These are phyloP conservation scores for Synanthedon andrenaeformis DNA, from an alignment of 2,888 invertebrate species.

Conservation along the genomic window DNA sequence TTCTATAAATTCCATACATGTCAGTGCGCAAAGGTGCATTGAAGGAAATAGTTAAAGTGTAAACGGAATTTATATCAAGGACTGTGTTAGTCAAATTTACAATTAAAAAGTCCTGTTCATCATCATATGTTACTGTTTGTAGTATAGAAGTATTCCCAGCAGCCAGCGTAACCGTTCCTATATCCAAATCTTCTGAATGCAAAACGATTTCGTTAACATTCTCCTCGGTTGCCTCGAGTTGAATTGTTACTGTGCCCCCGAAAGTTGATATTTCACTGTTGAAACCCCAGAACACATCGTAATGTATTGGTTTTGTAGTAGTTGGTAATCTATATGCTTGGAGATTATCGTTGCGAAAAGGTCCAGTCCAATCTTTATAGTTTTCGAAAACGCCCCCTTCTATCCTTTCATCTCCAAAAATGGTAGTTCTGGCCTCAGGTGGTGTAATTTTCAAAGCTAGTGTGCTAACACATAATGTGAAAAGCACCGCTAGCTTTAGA, in stretches of 20 bases:
- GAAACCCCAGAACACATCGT: slow-evolving; percentile 49
- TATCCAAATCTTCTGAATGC: slow-evolving; percentile 32
- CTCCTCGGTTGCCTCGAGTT: slow-evolving; percentile 27
- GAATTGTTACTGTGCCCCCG: slow-evolving; percentile 44
- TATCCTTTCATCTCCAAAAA: slow-evolving; percentile 47
- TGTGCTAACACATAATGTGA: slow-evolving; percentile 17
- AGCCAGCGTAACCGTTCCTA: slow-evolving; percentile 42
- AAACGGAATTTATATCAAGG: slow-evolving; percentile 25
- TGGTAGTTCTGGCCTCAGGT: slow-evolving; percentile 23
- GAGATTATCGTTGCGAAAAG: slow-evolving; percentile 9
- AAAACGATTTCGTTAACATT: slow-evolving; percentile 39
- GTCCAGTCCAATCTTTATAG: slow-evolving; percentile 13
- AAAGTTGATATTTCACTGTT: slow-evolving; percentile 26
- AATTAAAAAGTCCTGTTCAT: slow-evolving; percentile 31
- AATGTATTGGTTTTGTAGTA: slow-evolving; percentile 61
- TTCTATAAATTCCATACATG: slow-evolving; percentile 56
- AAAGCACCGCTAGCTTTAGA: slow-evolving; percentile 15
- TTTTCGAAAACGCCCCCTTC: slow-evolving; percentile 45
- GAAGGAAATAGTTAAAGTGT: slow-evolving; percentile 33
- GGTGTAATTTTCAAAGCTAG: slow-evolving; percentile 24
- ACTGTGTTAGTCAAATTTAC: slow-evolving; percentile 16
- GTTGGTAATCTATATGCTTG: slow-evolving; percentile 56
- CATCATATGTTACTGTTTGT: slow-evolving; percentile 11
- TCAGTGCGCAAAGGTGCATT: slow-evolving; percentile 34
- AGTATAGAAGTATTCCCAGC: slow-evolving; percentile 7